These are phyloP conservation scores for Esox niger DNA, from an alignment of 2,113 vertebrate species.

Conservation along the genomic window DNA sequence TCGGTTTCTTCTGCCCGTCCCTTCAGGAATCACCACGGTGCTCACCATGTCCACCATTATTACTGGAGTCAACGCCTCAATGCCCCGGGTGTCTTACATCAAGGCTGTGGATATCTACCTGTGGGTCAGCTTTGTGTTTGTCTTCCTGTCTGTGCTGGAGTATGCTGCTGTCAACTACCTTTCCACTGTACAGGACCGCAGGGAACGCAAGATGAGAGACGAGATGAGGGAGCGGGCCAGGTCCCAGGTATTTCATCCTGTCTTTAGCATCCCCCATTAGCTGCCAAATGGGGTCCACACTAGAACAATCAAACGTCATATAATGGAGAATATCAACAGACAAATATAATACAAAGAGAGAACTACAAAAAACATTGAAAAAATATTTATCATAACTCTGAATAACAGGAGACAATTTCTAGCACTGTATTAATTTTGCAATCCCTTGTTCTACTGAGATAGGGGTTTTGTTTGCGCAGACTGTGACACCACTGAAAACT, in stretches of 20 bases:
- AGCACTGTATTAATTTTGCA: too few relatives aligned
- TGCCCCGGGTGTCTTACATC: slow-evolving; percentile 78
- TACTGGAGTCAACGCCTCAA: slow-evolving; percentile 78
- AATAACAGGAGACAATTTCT: too few relatives aligned
- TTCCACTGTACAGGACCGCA: slow-evolving; percentile 88
- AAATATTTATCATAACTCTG: too few relatives aligned
- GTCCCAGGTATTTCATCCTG: slow-evolving; percentile 69
- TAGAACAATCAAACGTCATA: too few relatives aligned
- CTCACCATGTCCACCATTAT: slow-evolving; percentile 93
- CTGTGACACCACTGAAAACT: too few relatives aligned
- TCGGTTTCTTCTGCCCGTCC: not conserved
- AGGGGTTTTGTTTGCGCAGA: too few relatives aligned
- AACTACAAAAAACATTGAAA: too few relatives aligned
- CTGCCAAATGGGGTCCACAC: too few relatives aligned
- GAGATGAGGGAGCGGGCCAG: slow-evolving; percentile 81
- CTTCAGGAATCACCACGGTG: slow-evolving; percentile 87
- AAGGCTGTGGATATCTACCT: slow-evolving; percentile 81
- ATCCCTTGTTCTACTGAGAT: too few relatives aligned
- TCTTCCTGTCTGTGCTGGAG: slow-evolving; percentile 78
- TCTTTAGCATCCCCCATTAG: too few relatives aligned
- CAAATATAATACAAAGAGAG: too few relatives aligned
- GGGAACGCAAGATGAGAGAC: slow-evolving; percentile 80
- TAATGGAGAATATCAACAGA: too few relatives aligned
- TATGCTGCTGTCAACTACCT: slow-evolving; percentile 91
- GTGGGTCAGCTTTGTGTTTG: slow-evolving; percentile 81